Evolutionary conservation across 2,113 vertebrate genomes (phyloP).

Genomic region (Tamias sibiricus): DNA sequence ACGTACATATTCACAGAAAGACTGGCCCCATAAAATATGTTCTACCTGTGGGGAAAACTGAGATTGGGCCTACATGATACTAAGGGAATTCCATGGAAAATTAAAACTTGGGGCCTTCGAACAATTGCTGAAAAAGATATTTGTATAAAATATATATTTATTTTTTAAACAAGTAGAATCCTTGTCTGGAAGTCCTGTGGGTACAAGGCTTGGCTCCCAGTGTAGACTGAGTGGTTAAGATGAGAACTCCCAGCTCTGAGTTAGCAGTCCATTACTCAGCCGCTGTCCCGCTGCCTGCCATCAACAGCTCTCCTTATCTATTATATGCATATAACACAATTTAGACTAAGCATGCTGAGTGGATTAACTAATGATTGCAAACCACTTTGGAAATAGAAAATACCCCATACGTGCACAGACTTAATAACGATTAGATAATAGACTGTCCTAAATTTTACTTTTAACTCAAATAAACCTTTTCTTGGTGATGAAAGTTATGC

Average conservation of each 20-base stretch:
- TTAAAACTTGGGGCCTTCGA: not conserved
- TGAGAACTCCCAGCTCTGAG: not conserved
- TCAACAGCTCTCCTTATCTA: slow-evolving; percentile 66
- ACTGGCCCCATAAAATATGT: not conserved
- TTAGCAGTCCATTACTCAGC: not conserved
- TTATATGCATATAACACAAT: slow-evolving; percentile 68
- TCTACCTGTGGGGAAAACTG: not conserved
- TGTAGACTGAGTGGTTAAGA: not conserved
- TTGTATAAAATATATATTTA: not conserved
- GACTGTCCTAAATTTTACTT: slow-evolving; percentile 76
- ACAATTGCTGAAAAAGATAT: not conserved
- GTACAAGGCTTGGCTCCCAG: not conserved
- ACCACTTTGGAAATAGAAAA: slow-evolving; percentile 79
- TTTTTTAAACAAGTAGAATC: slow-evolving; percentile 18
- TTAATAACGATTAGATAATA: slow-evolving; percentile 74
- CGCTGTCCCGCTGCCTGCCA: not conserved
- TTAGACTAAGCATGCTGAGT: slow-evolving; percentile 74
- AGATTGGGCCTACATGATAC: not conserved
- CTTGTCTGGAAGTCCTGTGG: not conserved
- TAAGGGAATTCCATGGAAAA: slow-evolving; percentile 11
- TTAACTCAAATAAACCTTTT: slow-evolving; percentile 77
- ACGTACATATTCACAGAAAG: not conserved
- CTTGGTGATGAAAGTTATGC: slow-evolving; percentile 64
- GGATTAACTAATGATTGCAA: slow-evolving; percentile 80
- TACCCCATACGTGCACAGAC: slow-evolving; percentile 23